Evolutionary conservation across 2,888 invertebrate genomes (phyloP), one percentile per base, ranked within the genome.

Genomic region (Pyralis farinalis): DNA sequence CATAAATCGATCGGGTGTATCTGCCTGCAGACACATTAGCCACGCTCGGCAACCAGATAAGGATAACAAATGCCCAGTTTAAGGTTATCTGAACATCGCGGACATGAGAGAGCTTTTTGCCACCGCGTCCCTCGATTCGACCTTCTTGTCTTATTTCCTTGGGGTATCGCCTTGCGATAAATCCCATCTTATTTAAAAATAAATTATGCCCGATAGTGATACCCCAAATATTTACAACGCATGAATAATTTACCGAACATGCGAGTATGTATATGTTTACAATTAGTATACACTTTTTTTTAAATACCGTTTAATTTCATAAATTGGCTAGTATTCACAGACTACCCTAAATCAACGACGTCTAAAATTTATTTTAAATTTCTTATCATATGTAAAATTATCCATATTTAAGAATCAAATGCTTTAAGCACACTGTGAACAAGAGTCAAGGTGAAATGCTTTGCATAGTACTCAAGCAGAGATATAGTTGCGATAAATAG

Each of bases 31-130:
- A 72, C 86, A 78, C 85, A 87, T 87, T 85, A 86, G 86, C 86
- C 79, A 88, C 86, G 87, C 82, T 82, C 78, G 63, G 71, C 64
- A 79, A 68, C 63, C 58, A 81, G 86, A 88, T 88, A 87, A 86
- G 83, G 81, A 86, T 86, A 86, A 86, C 86, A 88, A 87, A 88
- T 87, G 86, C 84, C 76, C 84, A 83, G 85, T 87, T 88, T 87
- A 85, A 82, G 76, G 82, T 86, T 87, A 87, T 88, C 86, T 86
- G 68, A 71, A 73, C 79, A 87, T 88, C 88, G 81, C 81, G 79
- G 83, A 86, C 86, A 86, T 66, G 81, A 71, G 82, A 85, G 83
- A 76, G 86, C 87, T 87, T 88, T 88, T 88, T 88, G 88, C 88
- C 86, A 88, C 87, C 73, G 83, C 73, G 73, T 74, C 84, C 82